These are phyloP conservation scores for Crotalus helleri DNA, from an alignment of 2,113 vertebrate species.

Conservation along the genomic window DNA sequence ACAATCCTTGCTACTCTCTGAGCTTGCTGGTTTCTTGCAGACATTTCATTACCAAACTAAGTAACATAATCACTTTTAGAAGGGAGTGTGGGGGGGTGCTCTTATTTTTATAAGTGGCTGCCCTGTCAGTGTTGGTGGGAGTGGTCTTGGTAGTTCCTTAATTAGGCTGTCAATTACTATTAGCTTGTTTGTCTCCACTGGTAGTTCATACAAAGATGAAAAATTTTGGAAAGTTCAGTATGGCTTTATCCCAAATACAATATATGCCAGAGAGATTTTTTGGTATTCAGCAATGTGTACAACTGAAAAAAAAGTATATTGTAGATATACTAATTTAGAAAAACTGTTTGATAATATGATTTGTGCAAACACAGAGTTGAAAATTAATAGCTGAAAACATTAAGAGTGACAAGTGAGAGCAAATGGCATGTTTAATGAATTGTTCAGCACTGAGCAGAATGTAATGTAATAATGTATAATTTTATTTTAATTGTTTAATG, in stretches of 20 bases:
- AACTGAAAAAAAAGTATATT: not conserved
- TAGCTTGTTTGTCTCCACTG: not conserved
- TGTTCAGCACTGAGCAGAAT: not conserved
- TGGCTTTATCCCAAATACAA: not conserved
- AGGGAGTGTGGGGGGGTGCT: not conserved
- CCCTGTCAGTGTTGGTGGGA: not conserved
- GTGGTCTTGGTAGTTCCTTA: not conserved
- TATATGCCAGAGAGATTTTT: not conserved
- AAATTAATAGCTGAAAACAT: not conserved
- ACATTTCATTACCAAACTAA: not conserved
- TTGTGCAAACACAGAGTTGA: not conserved
- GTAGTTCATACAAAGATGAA: not conserved
- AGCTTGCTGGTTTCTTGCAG: not conserved
- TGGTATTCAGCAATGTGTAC: not conserved
- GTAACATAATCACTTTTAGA: not conserved
- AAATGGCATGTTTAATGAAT: not conserved
- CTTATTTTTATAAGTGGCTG: not conserved
- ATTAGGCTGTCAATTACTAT: not conserved
- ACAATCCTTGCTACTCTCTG: not conserved
- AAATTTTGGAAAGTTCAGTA: not conserved
- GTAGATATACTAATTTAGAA: not conserved
- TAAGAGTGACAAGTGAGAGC: not conserved
- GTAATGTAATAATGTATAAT: not conserved
- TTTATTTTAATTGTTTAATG: not conserved
- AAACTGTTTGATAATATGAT: not conserved